phyloP scores from a whole-genome alignment of 1,140 invertebrate species.

The Spodoptera frugiperda region DNA sequence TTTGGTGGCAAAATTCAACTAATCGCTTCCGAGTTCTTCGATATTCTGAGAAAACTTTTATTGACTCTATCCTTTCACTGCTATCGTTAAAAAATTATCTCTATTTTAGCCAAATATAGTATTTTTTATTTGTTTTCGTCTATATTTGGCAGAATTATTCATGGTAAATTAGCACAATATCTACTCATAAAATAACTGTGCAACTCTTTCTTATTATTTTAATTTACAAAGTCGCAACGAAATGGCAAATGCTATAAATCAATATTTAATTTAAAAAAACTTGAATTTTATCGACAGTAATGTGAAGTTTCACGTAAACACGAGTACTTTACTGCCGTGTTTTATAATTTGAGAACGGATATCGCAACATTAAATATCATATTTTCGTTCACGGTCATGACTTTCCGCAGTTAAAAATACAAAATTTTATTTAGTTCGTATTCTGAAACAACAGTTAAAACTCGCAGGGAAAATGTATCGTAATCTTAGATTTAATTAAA shows the following conservation, averaged over 20 bases:
- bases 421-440: background rate
- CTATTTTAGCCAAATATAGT: background rate
- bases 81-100: background rate
- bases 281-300: slow-evolving; percentile 3
- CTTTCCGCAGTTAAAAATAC: background rate
- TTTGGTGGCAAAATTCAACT: slow-evolving; percentile 70
- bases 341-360: slow-evolving; percentile 44
- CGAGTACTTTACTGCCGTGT: slow-evolving; percentile 18
- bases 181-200: too few relatives aligned
- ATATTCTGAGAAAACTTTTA: slow-evolving; percentile 28
- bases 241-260: background rate
- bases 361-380: slow-evolving; percentile 42
- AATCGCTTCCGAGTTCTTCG: slow-evolving; percentile 57
- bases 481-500: slow-evolving; percentile 7
- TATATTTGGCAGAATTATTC: too few relatives aligned
- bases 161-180: too few relatives aligned
- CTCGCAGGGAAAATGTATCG: background rate
- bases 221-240: background rate
- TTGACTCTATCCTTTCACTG: background rate
- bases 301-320: slow-evolving; percentile 21
- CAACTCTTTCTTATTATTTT: too few relatives aligned
- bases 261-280: slow-evolving; percentile 8
- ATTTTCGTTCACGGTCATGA: slow-evolving; percentile 46
- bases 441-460: background rate
- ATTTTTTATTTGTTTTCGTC: slow-evolving; percentile 5